Conservation (phyloP, 2,888 invertebrate genomes). For the Standfussiana lucernea region DNA sequence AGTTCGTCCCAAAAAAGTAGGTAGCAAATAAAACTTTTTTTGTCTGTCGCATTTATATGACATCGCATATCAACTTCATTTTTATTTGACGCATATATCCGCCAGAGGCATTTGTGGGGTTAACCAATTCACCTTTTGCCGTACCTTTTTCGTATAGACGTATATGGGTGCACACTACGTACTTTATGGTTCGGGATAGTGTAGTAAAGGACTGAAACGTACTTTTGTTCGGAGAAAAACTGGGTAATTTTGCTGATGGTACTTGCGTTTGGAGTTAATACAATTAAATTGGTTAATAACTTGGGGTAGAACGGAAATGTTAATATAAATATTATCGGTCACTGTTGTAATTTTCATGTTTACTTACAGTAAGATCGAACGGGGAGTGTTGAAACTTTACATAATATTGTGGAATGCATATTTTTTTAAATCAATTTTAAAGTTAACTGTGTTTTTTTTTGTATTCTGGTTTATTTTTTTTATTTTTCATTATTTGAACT, state of each 20-base stretch:
- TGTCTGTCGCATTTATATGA: constrained; percentile 62
- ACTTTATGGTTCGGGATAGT: constrained; percentile 56
- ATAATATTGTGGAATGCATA: accelerated
- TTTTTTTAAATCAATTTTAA: neutral
- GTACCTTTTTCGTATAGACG: constrained; percentile 53
- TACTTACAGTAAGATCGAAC: constrained; percentile 2
- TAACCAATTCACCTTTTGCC: constrained; percentile 60
- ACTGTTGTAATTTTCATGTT: constrained; percentile 5
- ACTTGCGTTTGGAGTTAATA: constrained; percentile 31
- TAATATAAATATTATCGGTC: constrained; percentile 26
- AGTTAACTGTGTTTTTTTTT: neutral
- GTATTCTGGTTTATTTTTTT: neutral
- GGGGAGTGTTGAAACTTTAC: neutral
- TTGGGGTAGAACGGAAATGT: neutral
- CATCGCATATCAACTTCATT: constrained; percentile 66
- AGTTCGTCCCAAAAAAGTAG: constrained; percentile 48
- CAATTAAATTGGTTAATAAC: constrained; percentile 39
- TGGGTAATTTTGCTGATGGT: constrained; percentile 33
- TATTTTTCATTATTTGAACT: too few species aligned
- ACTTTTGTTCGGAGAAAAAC: constrained; percentile 27
- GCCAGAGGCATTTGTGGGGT: constrained; percentile 61
- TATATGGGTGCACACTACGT: constrained; percentile 24
- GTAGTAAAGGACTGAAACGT: constrained; percentile 55
- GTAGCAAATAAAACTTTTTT: constrained; percentile 58
- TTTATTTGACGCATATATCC: constrained; percentile 67